Conservation (phyloP, 1,140 invertebrate genomes). For the Drosophila tropicalis region DNA sequence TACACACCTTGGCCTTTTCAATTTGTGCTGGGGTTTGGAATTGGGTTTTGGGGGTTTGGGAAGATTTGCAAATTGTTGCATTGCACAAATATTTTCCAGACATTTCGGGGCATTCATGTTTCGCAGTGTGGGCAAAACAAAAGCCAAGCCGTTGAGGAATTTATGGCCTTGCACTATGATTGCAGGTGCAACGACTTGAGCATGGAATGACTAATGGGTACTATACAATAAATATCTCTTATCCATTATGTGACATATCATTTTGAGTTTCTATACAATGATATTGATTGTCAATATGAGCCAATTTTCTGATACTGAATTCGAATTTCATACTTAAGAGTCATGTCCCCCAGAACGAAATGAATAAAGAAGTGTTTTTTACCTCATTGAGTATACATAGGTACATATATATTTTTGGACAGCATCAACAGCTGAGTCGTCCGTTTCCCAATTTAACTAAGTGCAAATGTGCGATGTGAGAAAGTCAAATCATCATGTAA, state of each 20-base stretch:
- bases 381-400: too few species aligned
- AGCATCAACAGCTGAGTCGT: too few species aligned
- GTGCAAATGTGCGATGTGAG: too few species aligned
- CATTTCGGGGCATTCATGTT: slow-evolving; percentile 44
- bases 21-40: slow-evolving; percentile 32
- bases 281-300: too few species aligned
- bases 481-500: too few species aligned
- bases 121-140: slow-evolving; percentile 22
- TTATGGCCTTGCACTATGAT: slow-evolving; percentile 31
- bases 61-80: slow-evolving; percentile 60
- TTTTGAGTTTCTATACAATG: background rate
- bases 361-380: too few species aligned
- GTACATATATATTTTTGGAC: too few species aligned
- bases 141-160: slow-evolving; percentile 29
- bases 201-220: background rate
- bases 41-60: slow-evolving; percentile 14
- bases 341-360: too few species aligned
- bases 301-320: too few species aligned
- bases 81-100: slow-evolving; percentile 61
- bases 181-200: slow-evolving; percentile 15
- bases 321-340: too few species aligned
- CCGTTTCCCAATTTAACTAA: too few species aligned
- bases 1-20: slow-evolving; percentile 42
- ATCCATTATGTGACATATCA: background rate
- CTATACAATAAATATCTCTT: background rate